phyloP scores from a whole-genome alignment of 2,888 invertebrate species.

The Malthinus seriepunctatus region DNA sequence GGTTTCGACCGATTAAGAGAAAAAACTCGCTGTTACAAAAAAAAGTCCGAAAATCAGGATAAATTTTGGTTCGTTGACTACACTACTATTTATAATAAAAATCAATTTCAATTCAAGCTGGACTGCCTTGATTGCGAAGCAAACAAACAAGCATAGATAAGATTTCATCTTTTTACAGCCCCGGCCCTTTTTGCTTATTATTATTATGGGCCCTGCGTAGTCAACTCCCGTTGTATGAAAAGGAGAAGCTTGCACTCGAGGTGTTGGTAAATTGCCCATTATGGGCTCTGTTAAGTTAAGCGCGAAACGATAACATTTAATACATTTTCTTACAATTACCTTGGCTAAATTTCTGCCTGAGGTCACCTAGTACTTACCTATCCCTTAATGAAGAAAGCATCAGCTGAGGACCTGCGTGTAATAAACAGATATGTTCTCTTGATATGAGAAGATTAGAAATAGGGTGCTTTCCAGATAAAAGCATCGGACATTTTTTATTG shows the following conservation, averaged over 20 bases:
- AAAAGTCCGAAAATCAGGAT: too few species aligned
- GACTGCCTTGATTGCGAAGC: too few species aligned
- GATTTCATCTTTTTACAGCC: too few species aligned
- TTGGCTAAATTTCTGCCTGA: neutral
- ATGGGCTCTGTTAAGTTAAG: neutral
- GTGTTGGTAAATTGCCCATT: constrained; percentile 1
- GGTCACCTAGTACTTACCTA: neutral
- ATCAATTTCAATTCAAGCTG: too few species aligned
- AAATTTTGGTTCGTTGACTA: too few species aligned
- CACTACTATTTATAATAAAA: too few species aligned
- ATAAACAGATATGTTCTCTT: neutral
- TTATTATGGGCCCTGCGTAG: too few species aligned
- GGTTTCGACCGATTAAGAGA: too few species aligned
- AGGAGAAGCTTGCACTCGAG: neutral
- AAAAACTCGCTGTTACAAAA: too few species aligned
- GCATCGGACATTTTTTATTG: neutral
- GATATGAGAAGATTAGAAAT: neutral
- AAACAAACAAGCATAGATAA: too few species aligned
- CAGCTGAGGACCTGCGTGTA: neutral
- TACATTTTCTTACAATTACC: neutral
- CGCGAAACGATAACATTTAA: neutral
- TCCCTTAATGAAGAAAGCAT: neutral
- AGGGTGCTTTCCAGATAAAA: neutral
- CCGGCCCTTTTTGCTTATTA: too few species aligned
- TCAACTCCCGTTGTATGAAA: too few species aligned